These are phyloP conservation scores for Caenorhabditis panamensis DNA, from an alignment of 2,888 invertebrate species.

Conservation along the genomic window DNA sequence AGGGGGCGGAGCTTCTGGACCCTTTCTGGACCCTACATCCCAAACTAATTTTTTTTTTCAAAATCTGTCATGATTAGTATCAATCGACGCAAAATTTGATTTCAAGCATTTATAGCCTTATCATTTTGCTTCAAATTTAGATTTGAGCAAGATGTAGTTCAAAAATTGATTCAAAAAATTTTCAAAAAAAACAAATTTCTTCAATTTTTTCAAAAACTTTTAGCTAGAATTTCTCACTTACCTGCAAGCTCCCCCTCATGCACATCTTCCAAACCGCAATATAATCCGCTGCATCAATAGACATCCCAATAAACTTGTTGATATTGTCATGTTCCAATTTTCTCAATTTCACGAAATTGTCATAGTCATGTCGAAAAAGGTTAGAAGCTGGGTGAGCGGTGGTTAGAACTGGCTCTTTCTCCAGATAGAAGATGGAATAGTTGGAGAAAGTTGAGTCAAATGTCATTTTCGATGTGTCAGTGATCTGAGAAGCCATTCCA, in stretches of 20 bases:
- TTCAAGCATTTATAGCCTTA: neutral
- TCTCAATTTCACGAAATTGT: conserved; percentile 66
- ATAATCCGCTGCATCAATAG: conserved; percentile 72
- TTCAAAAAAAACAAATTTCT: neutral
- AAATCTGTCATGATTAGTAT: neutral
- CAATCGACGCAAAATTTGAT: conserved; percentile 12
- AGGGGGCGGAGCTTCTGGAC: too few relatives aligned
- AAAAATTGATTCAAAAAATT: too few relatives aligned
- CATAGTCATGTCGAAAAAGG: conserved; percentile 59
- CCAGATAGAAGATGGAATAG: conserved; percentile 58
- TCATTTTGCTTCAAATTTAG: neutral
- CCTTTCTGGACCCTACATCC: neutral
- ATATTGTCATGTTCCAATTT: conserved; percentile 78
- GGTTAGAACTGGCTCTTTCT: conserved; percentile 66
- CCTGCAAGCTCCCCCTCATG: conserved; percentile 68
- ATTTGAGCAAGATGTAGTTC: too few relatives aligned
- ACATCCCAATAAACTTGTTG: conserved; percentile 78
- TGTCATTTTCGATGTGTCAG: conserved; percentile 64
- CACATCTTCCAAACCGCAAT: conserved; percentile 78
- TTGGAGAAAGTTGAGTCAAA: conserved; percentile 59
- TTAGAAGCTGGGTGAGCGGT: conserved; percentile 63
- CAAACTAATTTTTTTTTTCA: neutral
- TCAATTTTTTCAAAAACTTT: neutral
- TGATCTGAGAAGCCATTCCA: conserved; percentile 60
- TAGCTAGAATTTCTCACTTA: conserved; percentile 12